Base-by-base conservation (phyloP, 2,888 invertebrate species). In the Sphecodes monilicornis region DNA sequence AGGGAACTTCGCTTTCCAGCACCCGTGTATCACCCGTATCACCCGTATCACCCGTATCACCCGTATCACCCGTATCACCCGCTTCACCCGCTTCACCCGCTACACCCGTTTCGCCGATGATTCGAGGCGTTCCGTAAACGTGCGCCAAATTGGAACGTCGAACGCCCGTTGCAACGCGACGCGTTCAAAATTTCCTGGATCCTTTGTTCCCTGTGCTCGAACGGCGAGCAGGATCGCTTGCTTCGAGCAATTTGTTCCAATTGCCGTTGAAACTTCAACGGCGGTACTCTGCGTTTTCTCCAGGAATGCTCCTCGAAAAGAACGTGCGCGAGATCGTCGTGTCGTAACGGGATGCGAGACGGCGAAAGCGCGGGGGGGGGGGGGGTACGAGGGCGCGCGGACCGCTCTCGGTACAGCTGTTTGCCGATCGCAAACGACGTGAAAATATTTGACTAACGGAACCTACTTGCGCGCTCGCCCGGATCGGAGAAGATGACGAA, bases 391-490 rank as follows among this genome's bases (percentile, higher is more conserved):
- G n/a, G n/a, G n/a, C n/a, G n/a, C n/a, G n/a, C n/a, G n/a, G n/a
- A n/a, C n/a, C n/a, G n/a, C n/a, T n/a, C 5, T 29, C 1, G 32
- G 1, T 32, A 36, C 22, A 54, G 75, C 57, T 83, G 64, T 88
- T 78, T 80, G 83, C 81, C 77, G 83, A 83, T 88, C 76, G 87
- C 77, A 57, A 80, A 86, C 69, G 60, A 54, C 66, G 66, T 64
- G 79, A 80, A 89, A 90, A 88, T 90, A 90, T 90, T 90, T 90
- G 90, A 80, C 72, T 68, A 88, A 76, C 84, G 81, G 32, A 18
- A 22, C 32, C 64, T 22, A 32, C 18, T 64, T 16, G 16, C 18
- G 8, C 64, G 64, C 8, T 50, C 22, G 50, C 6, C 22, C 50
- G 50, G 43, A 13, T 13, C 43, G 43, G 13, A 11, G 13, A 43